Evolutionary conservation across 2,113 vertebrate genomes (phyloP).

Genomic region (Colossoma macropomum): DNA sequence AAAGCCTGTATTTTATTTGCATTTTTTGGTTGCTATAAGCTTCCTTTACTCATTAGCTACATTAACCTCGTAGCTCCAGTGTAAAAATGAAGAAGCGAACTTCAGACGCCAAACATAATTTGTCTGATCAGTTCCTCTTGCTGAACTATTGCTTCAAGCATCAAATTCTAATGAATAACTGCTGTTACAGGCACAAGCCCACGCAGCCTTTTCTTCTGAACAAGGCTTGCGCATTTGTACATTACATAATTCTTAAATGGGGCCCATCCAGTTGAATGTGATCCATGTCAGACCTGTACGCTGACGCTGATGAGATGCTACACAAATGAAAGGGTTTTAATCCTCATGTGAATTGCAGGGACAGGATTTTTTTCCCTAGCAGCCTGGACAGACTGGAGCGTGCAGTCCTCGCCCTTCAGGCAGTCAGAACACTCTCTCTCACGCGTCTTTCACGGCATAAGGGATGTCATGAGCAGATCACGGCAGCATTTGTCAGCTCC

Average conservation of each 20-base stretch:
- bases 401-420: background rate
- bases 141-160: background rate
- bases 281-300: background rate
- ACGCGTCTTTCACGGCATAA: background rate
- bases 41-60: no score
- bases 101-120: no score
- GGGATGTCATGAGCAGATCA: background rate
- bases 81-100: no score
- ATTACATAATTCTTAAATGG: background rate
- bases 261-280: background rate
- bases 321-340: constrained; percentile 5
- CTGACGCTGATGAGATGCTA: background rate
- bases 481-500: background rate
- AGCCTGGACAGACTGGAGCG: background rate
- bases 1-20: no score
- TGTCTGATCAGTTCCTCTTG: no score
- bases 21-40: no score
- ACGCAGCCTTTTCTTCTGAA: background rate
- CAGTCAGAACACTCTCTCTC: background rate
- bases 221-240: constrained; percentile 3
- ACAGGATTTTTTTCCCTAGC: background rate
- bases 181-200: background rate
- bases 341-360: background rate
- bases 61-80: no score
- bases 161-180: background rate